Base-by-base conservation (phyloP, 2,797 vertebrate genomes). In the Dermochelys coriacea region DNA sequence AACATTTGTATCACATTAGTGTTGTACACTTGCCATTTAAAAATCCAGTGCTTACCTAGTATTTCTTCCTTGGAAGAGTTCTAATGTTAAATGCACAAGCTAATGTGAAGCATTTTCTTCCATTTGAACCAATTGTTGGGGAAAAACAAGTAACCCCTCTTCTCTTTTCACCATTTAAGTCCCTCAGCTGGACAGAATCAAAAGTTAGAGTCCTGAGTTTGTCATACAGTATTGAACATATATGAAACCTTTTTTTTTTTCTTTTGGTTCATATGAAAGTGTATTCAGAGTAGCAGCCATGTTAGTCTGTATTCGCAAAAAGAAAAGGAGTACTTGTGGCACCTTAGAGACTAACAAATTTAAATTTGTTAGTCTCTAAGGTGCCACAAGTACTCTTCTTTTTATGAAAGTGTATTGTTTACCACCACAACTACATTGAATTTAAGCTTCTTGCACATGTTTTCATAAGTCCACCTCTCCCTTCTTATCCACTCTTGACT, bases 381-480 rank as follows among this genome's bases (percentile, higher is more conserved):
- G n/a, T n/a, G n/a, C n/a, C n/a, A n/a, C n/a, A n/a, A n/a, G n/a
- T n/a, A n/a, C n/a, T n/a, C n/a, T n/a, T n/a, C n/a, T n/a, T n/a
- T n/a, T n/a, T 37, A 4, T 71, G 64, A 10, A 71, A 61, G 59
- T 71, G 21, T 64, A 55, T 50, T 15, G 1, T 3, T 90, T 90
- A 61, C 57, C 57, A 2, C 54, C 81, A 4, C 55, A 2, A 0
- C 29, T 84, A 16, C 57, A 59, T 41, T 82, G 23, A 11, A 59
- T 82, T 90, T 10, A 1, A 47, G 10, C 41, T 37, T 52, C 64
- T 84, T 4, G 21, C 34, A n/a, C 49, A 2, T 2, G 12, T 0
- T 0, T 12, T n/a, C 15, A 2, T 50, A n/a, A 16, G 51, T 19
- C 54, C 49, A 2, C 3, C 31, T 10, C 1, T 27, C 5, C 0